phyloP scores from a whole-genome alignment of 2,113 vertebrate genomes.

The Dipodomys ordii region DNA sequence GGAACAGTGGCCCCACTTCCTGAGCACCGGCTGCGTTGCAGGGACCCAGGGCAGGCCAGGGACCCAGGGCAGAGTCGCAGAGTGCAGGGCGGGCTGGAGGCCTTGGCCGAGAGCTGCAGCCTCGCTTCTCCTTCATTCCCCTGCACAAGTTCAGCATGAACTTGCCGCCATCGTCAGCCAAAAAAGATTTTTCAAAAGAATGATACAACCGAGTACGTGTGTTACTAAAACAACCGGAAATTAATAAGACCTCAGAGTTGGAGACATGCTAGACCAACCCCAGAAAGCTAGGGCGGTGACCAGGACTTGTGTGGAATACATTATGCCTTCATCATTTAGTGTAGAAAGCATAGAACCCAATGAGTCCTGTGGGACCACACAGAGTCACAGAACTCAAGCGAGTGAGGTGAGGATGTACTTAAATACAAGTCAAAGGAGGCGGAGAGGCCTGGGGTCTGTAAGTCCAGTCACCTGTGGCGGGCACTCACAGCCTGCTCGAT shows the following conservation, averaged over 20 bases:
- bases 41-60: not conserved
- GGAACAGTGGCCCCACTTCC: not conserved
- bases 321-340: not conserved
- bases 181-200: not conserved
- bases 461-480: no score
- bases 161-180: not conserved
- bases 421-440: constrained; percentile 13
- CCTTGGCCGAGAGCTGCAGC: not conserved
- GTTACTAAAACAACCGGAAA: not conserved
- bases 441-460: not conserved
- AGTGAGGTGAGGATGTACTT: not conserved
- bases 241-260: constrained; percentile 4
- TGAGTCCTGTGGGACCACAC: not conserved
- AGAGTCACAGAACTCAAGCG: not conserved
- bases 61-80: not conserved
- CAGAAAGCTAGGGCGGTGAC: not conserved
- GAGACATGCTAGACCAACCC: not conserved
- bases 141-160: not conserved
- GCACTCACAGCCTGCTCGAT: not conserved
- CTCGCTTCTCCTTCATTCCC: not conserved
- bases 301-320: not conserved
- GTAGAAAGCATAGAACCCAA: not conserved
- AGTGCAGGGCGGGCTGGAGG: not conserved
- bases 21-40: not conserved
- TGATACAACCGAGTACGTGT: not conserved